Conservation (phyloP, 2,888 invertebrate species). For the Pyrrhia umbra region DNA sequence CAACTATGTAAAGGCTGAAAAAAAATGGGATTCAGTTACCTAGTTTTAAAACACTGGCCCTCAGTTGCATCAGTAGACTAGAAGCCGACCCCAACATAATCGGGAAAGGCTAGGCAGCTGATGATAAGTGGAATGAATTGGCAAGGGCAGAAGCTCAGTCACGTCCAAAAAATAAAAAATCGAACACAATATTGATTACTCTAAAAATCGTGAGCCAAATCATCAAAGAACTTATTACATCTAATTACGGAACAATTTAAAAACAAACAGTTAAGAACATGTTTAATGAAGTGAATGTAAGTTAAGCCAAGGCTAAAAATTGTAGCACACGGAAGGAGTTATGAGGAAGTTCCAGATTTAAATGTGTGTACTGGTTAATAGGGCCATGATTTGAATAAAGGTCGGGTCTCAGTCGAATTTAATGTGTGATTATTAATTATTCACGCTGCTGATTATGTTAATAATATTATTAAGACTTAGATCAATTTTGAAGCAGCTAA, state of each 20-base stretch:
- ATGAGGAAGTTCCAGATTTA: slow-evolving; percentile 56
- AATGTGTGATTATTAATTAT: not conserved
- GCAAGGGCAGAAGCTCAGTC: slow-evolving; percentile 22
- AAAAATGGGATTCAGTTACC: too few species aligned
- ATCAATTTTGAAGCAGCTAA: too few species aligned
- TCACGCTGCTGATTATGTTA: not conserved
- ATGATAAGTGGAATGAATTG: not conserved
- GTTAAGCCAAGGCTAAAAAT: slow-evolving; percentile 60
- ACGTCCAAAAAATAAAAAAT: slow-evolving; percentile 19
- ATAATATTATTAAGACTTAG: too few species aligned
- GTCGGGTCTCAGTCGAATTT: slow-evolving; percentile 5
- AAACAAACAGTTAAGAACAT: slow-evolving; percentile 49
- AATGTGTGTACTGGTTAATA: slow-evolving; percentile 22
- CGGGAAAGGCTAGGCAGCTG: too few species aligned
- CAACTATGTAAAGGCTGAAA: too few species aligned
- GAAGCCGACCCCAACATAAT: too few species aligned
- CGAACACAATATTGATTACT: slow-evolving; percentile 7
- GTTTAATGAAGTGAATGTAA: slow-evolving; percentile 63
- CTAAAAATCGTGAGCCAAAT: slow-evolving; percentile 31
- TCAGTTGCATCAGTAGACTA: too few species aligned
- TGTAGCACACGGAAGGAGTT: slow-evolving; percentile 60
- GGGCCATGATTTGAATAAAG: slow-evolving; percentile 15
- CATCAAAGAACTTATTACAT: slow-evolving; percentile 29
- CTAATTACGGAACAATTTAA: slow-evolving; percentile 49
- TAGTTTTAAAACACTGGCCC: too few species aligned